These are phyloP conservation scores for Drosophila carrolli DNA, from an alignment of 1,140 invertebrate species.

Conservation along the genomic window DNA sequence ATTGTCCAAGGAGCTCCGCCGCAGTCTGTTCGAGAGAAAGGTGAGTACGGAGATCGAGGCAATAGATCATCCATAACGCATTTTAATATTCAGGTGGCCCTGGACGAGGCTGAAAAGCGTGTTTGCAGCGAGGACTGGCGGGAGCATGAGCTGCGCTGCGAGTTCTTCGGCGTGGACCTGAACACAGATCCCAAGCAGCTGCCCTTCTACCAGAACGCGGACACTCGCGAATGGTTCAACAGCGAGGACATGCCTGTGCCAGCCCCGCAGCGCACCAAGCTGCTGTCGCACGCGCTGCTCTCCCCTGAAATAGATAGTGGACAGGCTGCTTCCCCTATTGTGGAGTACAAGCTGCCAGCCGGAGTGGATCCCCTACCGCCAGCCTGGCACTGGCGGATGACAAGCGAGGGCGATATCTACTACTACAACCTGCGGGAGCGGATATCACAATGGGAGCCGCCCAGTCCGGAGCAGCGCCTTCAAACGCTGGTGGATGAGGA, in stretches of 20 bases:
- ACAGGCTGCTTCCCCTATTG: slow-evolving; percentile 28
- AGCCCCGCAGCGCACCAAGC: slow-evolving; percentile 78
- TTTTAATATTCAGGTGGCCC: slow-evolving; percentile 86
- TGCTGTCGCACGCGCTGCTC: slow-evolving; percentile 59
- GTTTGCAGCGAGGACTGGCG: slow-evolving; percentile 87
- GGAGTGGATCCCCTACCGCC: slow-evolving; percentile 89
- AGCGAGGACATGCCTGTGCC: slow-evolving; percentile 77
- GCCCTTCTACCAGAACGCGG: slow-evolving; percentile 87
- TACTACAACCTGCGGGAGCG: slow-evolving; percentile 95
- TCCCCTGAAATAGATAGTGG: slow-evolving; percentile 72
- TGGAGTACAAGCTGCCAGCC: slow-evolving; percentile 85
- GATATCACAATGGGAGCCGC: slow-evolving; percentile 95
- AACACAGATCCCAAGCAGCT: slow-evolving; percentile 86
- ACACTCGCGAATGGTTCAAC: slow-evolving; percentile 87
- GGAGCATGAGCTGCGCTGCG: slow-evolving; percentile 87
- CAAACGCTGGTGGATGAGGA: slow-evolving; percentile 62
- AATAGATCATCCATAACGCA: background rate
- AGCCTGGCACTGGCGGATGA: slow-evolving; percentile 93
- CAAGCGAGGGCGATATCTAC: slow-evolving; percentile 92
- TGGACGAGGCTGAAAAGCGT: slow-evolving; percentile 88
- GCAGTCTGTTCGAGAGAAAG: slow-evolving; percentile 91
- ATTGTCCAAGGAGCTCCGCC: slow-evolving; percentile 82
- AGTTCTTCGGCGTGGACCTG: slow-evolving; percentile 87
- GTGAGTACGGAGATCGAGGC: slow-evolving; percentile 21
- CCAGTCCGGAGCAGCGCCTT: slow-evolving; percentile 84